Evolutionary conservation across 2,797 vertebrate genomes (phyloP), one percentile per base, ranked within the genome.

Genomic region (Cygnus olor): DNA sequence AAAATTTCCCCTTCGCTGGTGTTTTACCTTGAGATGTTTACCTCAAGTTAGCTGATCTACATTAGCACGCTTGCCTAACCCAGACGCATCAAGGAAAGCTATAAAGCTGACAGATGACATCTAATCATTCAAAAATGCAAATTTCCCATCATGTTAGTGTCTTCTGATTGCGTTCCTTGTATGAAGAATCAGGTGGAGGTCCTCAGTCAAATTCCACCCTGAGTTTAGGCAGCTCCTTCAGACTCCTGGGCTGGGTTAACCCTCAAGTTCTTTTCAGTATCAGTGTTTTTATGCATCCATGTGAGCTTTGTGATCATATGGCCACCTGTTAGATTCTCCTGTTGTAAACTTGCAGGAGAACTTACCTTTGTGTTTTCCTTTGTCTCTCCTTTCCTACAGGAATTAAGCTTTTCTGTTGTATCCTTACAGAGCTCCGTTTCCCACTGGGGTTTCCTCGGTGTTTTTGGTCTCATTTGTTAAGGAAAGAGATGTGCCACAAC

Each of bases 201-300:
- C 54, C 21, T 92, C 36, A 57, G 15, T 16, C 27, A 61, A 73
- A 71, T 80, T 68, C 49, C 20, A 38, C 18, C 45, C 34, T 30
- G 28, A 61, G 3, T 68, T 74, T 3, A 73, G 61, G 18, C 45
- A 80, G 53, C 5, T 82, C 40, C 36, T 74, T 69, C 57, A 9
- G 1, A 2, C 3, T 69, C 47, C 18, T 45, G 5, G 72, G 19
- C 15, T 82, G 58, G 9, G 14, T 15, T 65, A 45, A 30, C 36
- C 18, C 27, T 28, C 4, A 3, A 0, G 0, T 51, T 53, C 0
- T 4, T 76, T 79, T 85, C 11, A 18, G 9, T 45, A 2, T 13
- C 56, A 57, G 5, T 69, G 47, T 13, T 65, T 89, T 80, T 61
- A 47, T 68, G 40, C 1, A 10, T 56, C 34, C 82, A 3, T 40